Base-by-base conservation (phyloP, 1,140 invertebrate species). In the Acromyrmex charruanus region DNA sequence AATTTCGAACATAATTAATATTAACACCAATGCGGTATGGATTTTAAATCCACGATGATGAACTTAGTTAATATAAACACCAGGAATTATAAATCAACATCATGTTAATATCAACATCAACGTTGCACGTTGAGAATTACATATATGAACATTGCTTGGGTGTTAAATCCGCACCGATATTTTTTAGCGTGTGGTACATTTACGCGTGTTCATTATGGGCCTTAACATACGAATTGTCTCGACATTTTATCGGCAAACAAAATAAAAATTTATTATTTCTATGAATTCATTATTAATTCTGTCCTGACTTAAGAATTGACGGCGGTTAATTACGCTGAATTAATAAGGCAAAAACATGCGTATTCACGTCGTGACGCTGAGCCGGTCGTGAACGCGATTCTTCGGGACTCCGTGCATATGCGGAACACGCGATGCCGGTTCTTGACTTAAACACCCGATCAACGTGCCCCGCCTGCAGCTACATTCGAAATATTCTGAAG, bases 381-480 rank as follows among this genome's bases (percentile, higher is more conserved):
- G 39, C 12, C 18, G 16, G 16, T 44, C 44, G 49, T 12, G 21
- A 44, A 53, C 25, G 35, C 58, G 35, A 39, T 49, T 58, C n/a
- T 14, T 55, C 49, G 28, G 49, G 65, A 80, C 44, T 25, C 44
- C 77, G 31, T 59, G 72, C 59, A 84, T 61, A 69, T 59, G 58
- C 44, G 68, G 68, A 65, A 72, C 58, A 74, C 68, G 59, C 61
- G 58, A 49, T 69, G 39, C 71, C 39, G 53, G 80, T 88, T 84
- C 31, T 31, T 21, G 55, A 84, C 51, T 59, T 44, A 86, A 86
- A 79, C 61, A 79, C 63, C 71, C 75, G 61, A 80, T 61, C 74
- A 63, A 80, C 74, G 65, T 79, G 59, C 68, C 18, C 9, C 59
- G 88, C 85, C 88, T 39, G 71, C 65, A 87, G 85, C 71, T 58